A percentile compares a stretch with the other conserved stretches of the same genome.
Conservation (phyloP, 2,797 vertebrate species). For the Clarias pachynema region DNA sequence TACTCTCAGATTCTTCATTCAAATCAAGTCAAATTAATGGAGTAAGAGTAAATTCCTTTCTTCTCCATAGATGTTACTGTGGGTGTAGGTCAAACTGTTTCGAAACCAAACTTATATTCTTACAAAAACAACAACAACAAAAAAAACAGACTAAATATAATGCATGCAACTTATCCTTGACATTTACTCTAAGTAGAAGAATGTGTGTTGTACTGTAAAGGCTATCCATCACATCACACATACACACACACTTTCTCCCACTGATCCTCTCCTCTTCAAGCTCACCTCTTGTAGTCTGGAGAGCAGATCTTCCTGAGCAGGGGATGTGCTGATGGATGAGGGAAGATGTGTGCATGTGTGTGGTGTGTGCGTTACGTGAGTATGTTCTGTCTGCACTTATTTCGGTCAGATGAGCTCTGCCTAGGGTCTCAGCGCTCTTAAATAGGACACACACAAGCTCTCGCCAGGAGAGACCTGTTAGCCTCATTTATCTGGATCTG, state of each 20-base stretch:
- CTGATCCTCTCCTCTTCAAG: constrained; percentile 25
- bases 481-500: constrained; percentile 36
- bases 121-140: not conserved
- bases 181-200: constrained; percentile 26
- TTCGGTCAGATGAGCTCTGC: constrained; percentile 13
- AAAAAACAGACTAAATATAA: constrained; percentile 3
- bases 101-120: not conserved
- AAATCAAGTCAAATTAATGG: not conserved
- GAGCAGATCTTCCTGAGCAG: constrained; percentile 20
- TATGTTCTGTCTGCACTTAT: constrained; percentile 9
- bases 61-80: not conserved
- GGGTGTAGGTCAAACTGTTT: not conserved
- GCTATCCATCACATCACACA: not conserved
- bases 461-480: constrained; percentile 33
- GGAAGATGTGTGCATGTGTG: constrained; percentile 19
- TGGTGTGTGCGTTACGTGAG: constrained; percentile 19
- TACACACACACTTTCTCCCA: constrained; percentile 62
- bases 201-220: not conserved
- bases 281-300: constrained; percentile 45
- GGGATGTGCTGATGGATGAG: constrained; percentile 20
- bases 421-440: not conserved
- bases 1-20: not conserved
- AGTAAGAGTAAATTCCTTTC: not conserved
- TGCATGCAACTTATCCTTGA: not conserved
- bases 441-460: constrained; percentile 18